Evolutionary conservation across 2,888 invertebrate genomes (phyloP).

Genomic region (Fragum whitleyi): DNA sequence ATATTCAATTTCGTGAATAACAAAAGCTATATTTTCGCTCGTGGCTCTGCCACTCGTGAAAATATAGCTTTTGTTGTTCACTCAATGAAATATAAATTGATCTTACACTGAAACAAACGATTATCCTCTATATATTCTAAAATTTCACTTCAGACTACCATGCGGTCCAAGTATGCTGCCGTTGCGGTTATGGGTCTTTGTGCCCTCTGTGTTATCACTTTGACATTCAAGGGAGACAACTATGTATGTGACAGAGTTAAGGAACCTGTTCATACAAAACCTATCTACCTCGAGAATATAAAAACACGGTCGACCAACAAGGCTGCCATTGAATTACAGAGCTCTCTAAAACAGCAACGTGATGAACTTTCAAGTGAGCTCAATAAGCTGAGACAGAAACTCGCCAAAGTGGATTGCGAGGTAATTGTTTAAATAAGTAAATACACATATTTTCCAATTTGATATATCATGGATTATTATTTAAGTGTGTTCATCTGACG

Average conservation of each 20-base stretch:
- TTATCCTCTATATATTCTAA: too few relatives aligned
- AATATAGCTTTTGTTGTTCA: too few relatives aligned
- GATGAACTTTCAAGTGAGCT: slow-evolving; percentile 50
- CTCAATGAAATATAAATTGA: too few relatives aligned
- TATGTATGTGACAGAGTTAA: slow-evolving; percentile 15
- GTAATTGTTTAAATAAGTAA: slow-evolving; percentile 25
- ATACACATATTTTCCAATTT: too few relatives aligned
- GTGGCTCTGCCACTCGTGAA: too few relatives aligned
- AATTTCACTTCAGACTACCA: neutral
- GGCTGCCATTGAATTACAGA: slow-evolving; percentile 20
- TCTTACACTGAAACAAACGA: too few relatives aligned
- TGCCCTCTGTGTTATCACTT: slow-evolving; percentile 6
- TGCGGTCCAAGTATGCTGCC: slow-evolving; percentile 5
- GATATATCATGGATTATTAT: too few relatives aligned
- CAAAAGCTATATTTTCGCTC: too few relatives aligned
- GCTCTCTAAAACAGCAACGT: slow-evolving; percentile 47
- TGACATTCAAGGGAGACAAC: slow-evolving; percentile 3
- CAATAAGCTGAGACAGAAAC: slow-evolving; percentile 45
- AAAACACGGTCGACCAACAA: slow-evolving; percentile 13
- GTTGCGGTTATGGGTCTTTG: neutral
- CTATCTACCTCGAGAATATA: slow-evolving; percentile 37
- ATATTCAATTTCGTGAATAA: too few relatives aligned
- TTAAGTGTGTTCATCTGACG: too few relatives aligned
- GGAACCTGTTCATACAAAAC: slow-evolving; percentile 39
- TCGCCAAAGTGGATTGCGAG: slow-evolving; percentile 59